Conservation (phyloP, 2,888 invertebrate species). For the Hypercompe scribonia region DNA sequence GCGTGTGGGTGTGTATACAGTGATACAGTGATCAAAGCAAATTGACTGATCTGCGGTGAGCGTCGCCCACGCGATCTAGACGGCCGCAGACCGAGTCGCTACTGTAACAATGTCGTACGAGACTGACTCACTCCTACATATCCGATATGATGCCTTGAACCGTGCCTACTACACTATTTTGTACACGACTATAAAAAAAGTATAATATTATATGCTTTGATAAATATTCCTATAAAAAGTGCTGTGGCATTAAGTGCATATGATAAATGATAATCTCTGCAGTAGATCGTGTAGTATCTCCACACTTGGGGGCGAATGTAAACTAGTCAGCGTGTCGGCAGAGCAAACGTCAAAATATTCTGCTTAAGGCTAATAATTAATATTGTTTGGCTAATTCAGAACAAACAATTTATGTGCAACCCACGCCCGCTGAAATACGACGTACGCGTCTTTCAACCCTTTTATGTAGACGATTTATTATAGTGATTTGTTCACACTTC, state of each 20-base stretch:
- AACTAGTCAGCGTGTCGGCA: conserved; percentile 70
- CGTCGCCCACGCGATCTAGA: conserved; percentile 41
- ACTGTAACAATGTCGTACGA: conserved; percentile 36
- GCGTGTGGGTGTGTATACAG: conserved; percentile 61
- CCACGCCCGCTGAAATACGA: conserved; percentile 80
- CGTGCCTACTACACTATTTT: conserved; percentile 10
- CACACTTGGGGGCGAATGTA: conserved; percentile 62
- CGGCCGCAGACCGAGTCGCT: conserved; percentile 42
- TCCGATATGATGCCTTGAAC: conserved; percentile 6
- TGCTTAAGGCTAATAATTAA: conserved; percentile 79
- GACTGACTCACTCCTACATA: conserved; percentile 28
- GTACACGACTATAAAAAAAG: conserved; percentile 39
- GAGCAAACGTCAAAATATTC: conserved; percentile 77
- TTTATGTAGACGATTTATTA: conserved; percentile 82
- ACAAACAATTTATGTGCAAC: conserved; percentile 79
- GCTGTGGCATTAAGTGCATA: conserved; percentile 42
- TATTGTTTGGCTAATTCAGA: no score
- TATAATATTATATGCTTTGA: no score
- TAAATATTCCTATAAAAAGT: conserved; percentile 39
- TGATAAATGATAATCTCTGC: conserved; percentile 45
- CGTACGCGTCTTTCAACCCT: conserved; percentile 79
- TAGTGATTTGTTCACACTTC: conserved; percentile 72
- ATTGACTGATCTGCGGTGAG: conserved; percentile 60
- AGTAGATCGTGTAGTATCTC: conserved; percentile 52
- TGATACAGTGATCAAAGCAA: conserved; percentile 63